Evolutionary conservation across 2,888 invertebrate genomes (phyloP).

Genomic region (Therioaphis trifolii): DNA sequence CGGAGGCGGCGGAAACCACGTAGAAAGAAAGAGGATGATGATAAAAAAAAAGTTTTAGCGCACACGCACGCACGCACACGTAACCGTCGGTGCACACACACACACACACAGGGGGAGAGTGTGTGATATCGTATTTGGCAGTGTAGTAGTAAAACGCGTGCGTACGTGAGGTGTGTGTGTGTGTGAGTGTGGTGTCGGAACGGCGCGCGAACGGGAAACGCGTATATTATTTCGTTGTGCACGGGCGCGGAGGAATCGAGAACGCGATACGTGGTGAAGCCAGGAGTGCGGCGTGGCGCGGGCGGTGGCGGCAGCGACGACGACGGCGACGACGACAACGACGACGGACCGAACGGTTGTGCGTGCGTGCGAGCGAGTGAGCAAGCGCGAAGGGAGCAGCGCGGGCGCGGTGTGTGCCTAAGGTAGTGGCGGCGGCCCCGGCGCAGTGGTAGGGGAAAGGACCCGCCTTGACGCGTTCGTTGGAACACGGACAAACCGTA

Average conservation of each 20-base stretch:
- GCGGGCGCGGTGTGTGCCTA: too few species aligned
- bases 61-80: conserved; percentile 18
- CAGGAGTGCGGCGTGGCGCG: conserved; percentile 32
- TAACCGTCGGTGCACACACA: too few species aligned
- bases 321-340: not conserved
- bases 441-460: conserved; percentile 55
- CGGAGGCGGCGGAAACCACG: not conserved
- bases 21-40: not conserved
- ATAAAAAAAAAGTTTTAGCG: conserved; percentile 10
- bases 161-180: not conserved
- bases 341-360: conserved; percentile 15
- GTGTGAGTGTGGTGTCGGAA: conserved; percentile 44
- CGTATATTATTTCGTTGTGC: conserved; percentile 26
- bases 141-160: not conserved
- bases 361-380: not conserved
- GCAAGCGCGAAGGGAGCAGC: too few species aligned
- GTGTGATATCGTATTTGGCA: too few species aligned
- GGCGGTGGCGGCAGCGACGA: not conserved
- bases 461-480: conserved; percentile 63
- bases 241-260: conserved; percentile 9
- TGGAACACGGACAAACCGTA: conserved; percentile 57
- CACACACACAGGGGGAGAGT: not conserved
- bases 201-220: too few species aligned
- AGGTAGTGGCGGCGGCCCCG: conserved; percentile 19
- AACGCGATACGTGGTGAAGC: conserved; percentile 37